These are phyloP conservation scores for Lasioglossum albipes DNA, from an alignment of 1,140 invertebrate species.

Conservation along the genomic window DNA sequence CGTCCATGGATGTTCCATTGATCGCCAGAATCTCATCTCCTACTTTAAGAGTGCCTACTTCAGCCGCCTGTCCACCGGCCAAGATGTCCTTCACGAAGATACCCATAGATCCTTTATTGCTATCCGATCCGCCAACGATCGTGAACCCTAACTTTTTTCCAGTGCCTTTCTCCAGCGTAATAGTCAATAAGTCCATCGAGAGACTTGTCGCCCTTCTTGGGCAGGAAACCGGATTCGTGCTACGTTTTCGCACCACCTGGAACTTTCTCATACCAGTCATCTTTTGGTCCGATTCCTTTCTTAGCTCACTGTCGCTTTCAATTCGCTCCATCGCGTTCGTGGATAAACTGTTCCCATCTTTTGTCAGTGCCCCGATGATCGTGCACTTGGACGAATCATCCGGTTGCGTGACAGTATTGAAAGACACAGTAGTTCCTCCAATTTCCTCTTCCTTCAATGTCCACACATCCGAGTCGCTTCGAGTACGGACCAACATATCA, in stretches of 20 bases:
- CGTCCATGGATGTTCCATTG: slow-evolving; percentile 82
- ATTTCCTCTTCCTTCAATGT: slow-evolving; percentile 45
- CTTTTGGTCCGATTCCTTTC: slow-evolving; percentile 51
- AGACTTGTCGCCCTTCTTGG: slow-evolving; percentile 68
- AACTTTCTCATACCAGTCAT: slow-evolving; percentile 78
- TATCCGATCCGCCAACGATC: slow-evolving; percentile 87
- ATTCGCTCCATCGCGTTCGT: not conserved
- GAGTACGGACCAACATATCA: slow-evolving; percentile 55
- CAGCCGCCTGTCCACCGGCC: slow-evolving; percentile 84
- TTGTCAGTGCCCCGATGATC: not conserved
- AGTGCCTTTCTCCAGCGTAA: slow-evolving; percentile 82
- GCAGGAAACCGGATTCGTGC: slow-evolving; percentile 41
- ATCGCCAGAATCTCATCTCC: slow-evolving; percentile 86
- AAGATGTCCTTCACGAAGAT: slow-evolving; percentile 88
- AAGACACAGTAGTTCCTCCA: not conserved
- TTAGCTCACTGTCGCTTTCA: not conserved
- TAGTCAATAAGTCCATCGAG: slow-evolving; percentile 71
- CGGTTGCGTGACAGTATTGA: not conserved
- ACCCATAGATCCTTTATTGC: slow-evolving; percentile 84
- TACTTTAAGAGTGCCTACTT: slow-evolving; percentile 82
- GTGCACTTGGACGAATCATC: not conserved
- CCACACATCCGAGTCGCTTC: slow-evolving; percentile 73
- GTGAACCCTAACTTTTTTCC: slow-evolving; percentile 87
- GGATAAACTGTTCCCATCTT: slow-evolving; percentile 12
- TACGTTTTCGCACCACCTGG: slow-evolving; percentile 71